Base-by-base conservation (phyloP, 2,113 vertebrate species). In the Sinocyclocheilus rhinocerous region DNA sequence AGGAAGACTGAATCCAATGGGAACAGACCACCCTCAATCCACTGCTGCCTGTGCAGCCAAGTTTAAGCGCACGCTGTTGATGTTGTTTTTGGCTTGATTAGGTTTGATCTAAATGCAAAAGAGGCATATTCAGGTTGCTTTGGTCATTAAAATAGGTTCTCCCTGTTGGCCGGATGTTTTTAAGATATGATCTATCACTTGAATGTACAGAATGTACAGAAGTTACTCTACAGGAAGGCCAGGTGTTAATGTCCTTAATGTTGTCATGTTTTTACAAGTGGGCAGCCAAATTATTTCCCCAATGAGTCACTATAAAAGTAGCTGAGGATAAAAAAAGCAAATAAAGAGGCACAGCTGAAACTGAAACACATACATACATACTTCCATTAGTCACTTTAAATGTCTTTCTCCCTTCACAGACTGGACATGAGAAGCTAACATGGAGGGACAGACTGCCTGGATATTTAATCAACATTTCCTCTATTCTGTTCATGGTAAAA, bases 401-500 rank as follows among this genome's bases (percentile, higher is more conserved):
- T 83, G 45, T 78, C 24, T 48, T 16, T 75, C 22, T 76, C 1
- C 63, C 52, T 45, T 16, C n/a, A 22, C 77, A 95, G 94, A 26
- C 89, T 93, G 95, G 92, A 89, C 93, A 95, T 52, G 95, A 97
- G 72, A 97, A 97, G 89, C 90, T 99, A 91, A 97, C 94, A 6
- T 99, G 97, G 95, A 97, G 92, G 89, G 98, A 99, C 86, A 96
- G 97, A 8, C 91, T 97, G 45, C 96, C 97, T 82, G 97, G 97
- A 86, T 99, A 99, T 87, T 92, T 96, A 87, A 95, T 97, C 81
- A 99, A 97, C 83, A 94, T 97, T 1, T 96, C 97, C 69, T 95
- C 97, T 67, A 97, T 99, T 91, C 94, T 99, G 88, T 97, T 99
- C 39, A 99, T 99, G 98, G 98, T 98, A 77, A 89, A 92, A n/a